These are phyloP conservation scores for Pelecanus crispus DNA, from an alignment of 2,113 vertebrate genomes.

Conservation along the genomic window DNA sequence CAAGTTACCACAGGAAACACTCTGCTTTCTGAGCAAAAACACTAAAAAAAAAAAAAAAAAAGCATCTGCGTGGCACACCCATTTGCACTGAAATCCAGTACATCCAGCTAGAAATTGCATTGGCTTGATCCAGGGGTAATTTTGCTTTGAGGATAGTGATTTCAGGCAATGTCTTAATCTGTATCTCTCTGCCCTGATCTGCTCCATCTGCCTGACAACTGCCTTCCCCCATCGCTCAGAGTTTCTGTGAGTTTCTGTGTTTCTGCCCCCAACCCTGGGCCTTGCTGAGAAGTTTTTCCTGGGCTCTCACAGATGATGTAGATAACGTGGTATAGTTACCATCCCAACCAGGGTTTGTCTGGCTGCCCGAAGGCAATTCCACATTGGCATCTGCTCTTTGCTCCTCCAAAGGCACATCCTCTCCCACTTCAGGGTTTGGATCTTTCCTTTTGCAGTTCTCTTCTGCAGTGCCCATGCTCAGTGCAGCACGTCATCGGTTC, in stretches of 20 bases:
- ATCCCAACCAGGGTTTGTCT: not conserved
- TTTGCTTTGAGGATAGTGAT: not conserved
- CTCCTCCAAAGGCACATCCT: not conserved
- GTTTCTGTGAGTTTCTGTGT: not conserved
- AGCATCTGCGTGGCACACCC: not conserved
- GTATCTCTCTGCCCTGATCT: not conserved
- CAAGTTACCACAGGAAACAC: not conserved
- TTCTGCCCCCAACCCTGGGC: not conserved
- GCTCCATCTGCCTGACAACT: not conserved
- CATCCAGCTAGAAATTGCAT: not conserved
- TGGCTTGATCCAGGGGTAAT: not conserved
- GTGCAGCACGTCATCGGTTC: not conserved
- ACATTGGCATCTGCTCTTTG: not conserved
- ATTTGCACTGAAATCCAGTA: not conserved
- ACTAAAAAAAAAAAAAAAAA: no score
- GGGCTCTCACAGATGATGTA: not conserved
- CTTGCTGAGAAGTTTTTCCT: not conserved
- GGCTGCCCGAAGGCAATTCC: not conserved
- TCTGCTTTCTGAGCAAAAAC: not conserved
- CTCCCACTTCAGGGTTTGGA: not conserved
- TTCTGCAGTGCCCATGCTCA: not conserved
- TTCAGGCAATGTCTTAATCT: not conserved
- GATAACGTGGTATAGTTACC: not conserved
- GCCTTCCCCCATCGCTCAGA: not conserved
- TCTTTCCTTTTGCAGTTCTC: not conserved